A percentile compares a stretch with the other conserved stretches of the same genome.
Conservation (phyloP, 2,888 invertebrate species). For the Geotrupes spiniger region DNA sequence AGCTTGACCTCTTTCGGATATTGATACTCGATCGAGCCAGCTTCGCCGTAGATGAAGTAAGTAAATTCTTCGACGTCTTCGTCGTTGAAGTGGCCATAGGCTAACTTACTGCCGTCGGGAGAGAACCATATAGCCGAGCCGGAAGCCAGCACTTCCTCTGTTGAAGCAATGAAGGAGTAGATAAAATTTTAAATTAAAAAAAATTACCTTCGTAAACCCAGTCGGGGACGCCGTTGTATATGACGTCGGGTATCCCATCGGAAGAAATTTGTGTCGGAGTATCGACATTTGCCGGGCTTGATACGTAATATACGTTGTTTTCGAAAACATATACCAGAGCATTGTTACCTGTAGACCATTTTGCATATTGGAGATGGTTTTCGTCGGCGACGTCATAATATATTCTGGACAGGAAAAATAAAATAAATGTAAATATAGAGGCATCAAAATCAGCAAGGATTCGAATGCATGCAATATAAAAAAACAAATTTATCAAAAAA, state of each 20-base stretch:
- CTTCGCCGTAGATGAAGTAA: constrained; percentile 66
- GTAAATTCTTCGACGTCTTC: constrained; percentile 62
- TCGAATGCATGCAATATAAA: too few species aligned
- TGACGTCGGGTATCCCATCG: constrained; percentile 56
- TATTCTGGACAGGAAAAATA: too few species aligned
- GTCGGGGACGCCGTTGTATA: constrained; percentile 80
- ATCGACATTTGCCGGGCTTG: constrained; percentile 36
- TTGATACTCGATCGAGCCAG: constrained; percentile 57
- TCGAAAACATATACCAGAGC: constrained; percentile 63
- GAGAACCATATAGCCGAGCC: constrained; percentile 81
- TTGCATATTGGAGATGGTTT: constrained; percentile 59
- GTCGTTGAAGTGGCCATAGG: constrained; percentile 72
- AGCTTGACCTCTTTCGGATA: constrained; percentile 66
- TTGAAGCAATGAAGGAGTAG: too few species aligned
- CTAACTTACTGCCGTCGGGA: constrained; percentile 63
- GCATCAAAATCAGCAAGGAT: too few species aligned
- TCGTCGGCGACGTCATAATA: constrained; percentile 54
- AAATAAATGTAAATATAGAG: too few species aligned
- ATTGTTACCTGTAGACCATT: constrained; percentile 57
- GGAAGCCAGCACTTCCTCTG: constrained; percentile 75
- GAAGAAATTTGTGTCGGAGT: constrained; percentile 50
- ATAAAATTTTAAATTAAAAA: neutral
- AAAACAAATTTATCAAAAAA: too few species aligned
- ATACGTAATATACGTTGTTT: constrained; percentile 67
- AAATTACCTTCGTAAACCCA: constrained; percentile 87